phyloP scores from a whole-genome alignment of 2,888 invertebrate species.

The Phaedon cochleariae region DNA sequence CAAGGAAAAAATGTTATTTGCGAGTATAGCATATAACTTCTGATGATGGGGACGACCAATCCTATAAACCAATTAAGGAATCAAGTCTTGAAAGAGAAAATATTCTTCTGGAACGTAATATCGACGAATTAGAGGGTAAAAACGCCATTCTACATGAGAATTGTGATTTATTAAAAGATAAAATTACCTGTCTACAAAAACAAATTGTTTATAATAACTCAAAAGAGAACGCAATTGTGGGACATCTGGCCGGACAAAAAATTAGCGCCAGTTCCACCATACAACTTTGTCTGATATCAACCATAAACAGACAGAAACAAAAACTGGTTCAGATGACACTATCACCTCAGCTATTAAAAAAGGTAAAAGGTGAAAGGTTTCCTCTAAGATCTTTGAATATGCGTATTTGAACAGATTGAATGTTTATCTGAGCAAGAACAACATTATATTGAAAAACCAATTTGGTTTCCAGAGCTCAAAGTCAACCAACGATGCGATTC shows the following conservation, averaged over 20 bases:
- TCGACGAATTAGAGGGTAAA: neutral
- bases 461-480: too few species aligned
- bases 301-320: neutral
- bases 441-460: too few species aligned
- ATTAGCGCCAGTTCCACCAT: neutral
- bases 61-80: neutral
- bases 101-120: neutral
- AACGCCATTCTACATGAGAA: neutral
- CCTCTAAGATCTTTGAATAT: too few species aligned
- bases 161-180: conserved; percentile 2
- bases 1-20: conserved; percentile 14
- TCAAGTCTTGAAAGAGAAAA: conserved; percentile 9
- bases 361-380: too few species aligned
- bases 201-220: neutral
- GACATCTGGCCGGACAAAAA: conserved; percentile 3
- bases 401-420: too few species aligned
- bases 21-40: too few species aligned
- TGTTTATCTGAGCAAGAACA: too few species aligned
- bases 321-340: neutral
- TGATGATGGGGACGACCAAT: too few species aligned
- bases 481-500: too few species aligned
- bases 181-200: conserved; percentile 6
- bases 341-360: neutral
- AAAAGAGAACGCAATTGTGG: neutral
- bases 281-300: neutral